Evolutionary conservation across 2,113 vertebrate species (phyloP).

Genomic region (Phrynosoma blainvillii): DNA sequence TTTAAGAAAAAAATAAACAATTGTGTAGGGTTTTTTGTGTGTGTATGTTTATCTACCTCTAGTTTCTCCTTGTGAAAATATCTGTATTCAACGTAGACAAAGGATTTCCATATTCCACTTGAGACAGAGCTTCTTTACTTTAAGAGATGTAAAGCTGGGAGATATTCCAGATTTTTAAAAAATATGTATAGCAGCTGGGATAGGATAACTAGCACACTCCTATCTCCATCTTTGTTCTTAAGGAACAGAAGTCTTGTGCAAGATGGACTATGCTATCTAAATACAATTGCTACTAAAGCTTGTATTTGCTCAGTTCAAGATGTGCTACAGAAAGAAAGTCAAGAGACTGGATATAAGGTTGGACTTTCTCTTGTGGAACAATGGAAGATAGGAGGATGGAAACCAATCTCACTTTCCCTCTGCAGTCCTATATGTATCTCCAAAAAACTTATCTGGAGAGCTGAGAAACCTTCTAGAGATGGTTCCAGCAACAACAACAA

Average conservation of each 20-base stretch:
- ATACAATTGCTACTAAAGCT: neutral
- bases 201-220: neutral
- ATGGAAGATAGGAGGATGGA: no score
- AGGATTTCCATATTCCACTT: no score
- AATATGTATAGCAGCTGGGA: neutral
- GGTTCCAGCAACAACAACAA: no score
- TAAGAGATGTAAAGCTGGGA: neutral
- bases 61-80: neutral
- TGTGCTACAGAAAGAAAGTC: neutral
- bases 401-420: no score
- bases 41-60: neutral
- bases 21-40: neutral
- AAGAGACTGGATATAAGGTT: neutral
- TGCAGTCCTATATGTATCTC: neutral
- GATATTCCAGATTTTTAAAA: neutral
- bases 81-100: no score
- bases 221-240: neutral
- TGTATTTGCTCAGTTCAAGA: neutral
- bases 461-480: no score
- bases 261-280: neutral
- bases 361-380: no score
- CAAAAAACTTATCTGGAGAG: no score
- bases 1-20: neutral
- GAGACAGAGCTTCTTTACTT: neutral
- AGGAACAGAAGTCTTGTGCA: neutral